Conservation (phyloP, 2,113 vertebrate genomes). For the Corvus cornix region DNA sequence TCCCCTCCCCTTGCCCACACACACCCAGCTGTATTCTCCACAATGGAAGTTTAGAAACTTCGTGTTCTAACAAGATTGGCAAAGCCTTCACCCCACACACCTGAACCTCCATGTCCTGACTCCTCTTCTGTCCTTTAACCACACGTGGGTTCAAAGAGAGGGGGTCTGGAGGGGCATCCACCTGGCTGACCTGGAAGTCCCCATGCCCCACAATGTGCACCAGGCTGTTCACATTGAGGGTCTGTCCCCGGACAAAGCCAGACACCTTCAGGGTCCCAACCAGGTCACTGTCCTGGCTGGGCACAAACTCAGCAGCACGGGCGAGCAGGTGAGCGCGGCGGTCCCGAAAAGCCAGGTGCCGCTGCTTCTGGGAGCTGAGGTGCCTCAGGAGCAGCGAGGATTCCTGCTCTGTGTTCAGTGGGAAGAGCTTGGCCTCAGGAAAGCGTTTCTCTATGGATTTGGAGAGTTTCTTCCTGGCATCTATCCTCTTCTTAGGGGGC, state of each 20-base stretch:
- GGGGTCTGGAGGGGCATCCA: constrained; percentile 87
- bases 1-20: no score
- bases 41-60: neutral
- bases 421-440: constrained; percentile 83
- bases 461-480: constrained; percentile 80
- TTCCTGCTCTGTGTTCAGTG: constrained; percentile 86
- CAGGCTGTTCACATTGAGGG: constrained; percentile 84
- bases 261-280: constrained; percentile 89
- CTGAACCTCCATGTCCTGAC: constrained; percentile 76
- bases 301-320: constrained; percentile 77
- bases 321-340: constrained; percentile 86
- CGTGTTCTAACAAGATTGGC: fast-evolving
- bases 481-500: constrained; percentile 85
- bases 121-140: constrained; percentile 66
- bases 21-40: neutral
- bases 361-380: constrained; percentile 85
- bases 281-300: constrained; percentile 66
- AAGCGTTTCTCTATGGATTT: constrained; percentile 86
- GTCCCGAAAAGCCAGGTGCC: constrained; percentile 86
- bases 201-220: constrained; percentile 91
- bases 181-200: constrained; percentile 92
- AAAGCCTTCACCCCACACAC: constrained; percentile 43
- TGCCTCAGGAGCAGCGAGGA: constrained; percentile 84
- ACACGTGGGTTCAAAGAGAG: constrained; percentile 77
- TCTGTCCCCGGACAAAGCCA: constrained; percentile 87